phyloP scores from a whole-genome alignment of 2,797 vertebrate species.

The Telmatherina bonti region DNA sequence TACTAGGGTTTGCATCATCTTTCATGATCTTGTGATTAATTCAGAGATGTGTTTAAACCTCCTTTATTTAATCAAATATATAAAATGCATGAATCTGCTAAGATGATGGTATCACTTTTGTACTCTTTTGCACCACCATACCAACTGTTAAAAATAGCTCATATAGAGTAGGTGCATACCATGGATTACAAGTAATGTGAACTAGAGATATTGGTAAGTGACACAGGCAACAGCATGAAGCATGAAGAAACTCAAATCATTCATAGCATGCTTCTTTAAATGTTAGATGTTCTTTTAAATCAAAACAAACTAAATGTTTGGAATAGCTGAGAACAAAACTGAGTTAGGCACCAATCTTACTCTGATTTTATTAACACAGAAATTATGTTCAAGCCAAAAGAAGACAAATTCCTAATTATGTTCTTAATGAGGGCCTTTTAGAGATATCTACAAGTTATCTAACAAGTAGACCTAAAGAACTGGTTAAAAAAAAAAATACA shows the following conservation, averaged over 20 bases:
- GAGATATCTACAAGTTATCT: background rate
- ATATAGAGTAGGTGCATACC: background rate
- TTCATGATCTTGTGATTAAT: constrained; percentile 42
- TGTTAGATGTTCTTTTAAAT: too few species aligned
- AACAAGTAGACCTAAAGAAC: background rate
- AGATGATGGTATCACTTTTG: background rate
- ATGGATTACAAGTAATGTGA: background rate
- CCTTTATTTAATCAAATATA: background rate
- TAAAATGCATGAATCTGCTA: constrained; percentile 6
- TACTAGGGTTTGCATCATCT: constrained; percentile 49
- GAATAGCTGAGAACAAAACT: too few species aligned
- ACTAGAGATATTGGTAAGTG: background rate
- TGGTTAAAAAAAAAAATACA: too few species aligned
- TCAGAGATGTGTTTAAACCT: constrained; percentile 23
- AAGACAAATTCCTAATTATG: background rate
- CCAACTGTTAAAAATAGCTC: background rate
- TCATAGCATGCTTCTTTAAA: too few species aligned
- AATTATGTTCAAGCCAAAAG: background rate
- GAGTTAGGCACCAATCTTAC: too few species aligned
- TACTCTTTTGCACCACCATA: background rate
- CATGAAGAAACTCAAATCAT: too few species aligned
- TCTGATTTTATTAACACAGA: too few species aligned
- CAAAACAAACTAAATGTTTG: too few species aligned
- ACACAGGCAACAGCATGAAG: too few species aligned
- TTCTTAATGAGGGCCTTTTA: background rate